These are phyloP conservation scores for sheep (Ovis aries) DNA, from an alignment of 2,113 vertebrate species.

Conservation along the genomic window ARS-UI_Ramb_v3.0 NC_056080.1:5276501-5277000, in stretches of 20 bases:
- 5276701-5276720: not conserved
- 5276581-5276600: no score
- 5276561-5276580: accelerated
- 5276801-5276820: not conserved
- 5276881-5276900: accelerated
- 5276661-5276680: not conserved
- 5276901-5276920: not conserved
- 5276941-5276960: not conserved
- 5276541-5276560: not conserved
- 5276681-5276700: not conserved
- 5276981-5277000: no score
- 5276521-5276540: no score
- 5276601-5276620: not conserved
- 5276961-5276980: no score
- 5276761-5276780: no score
- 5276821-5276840: not conserved
- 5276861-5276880: not conserved
- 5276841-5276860: not conserved
- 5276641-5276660: not conserved
- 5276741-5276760: not conserved
- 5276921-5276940: not conserved
- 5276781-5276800: not conserved
- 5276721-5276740: not conserved
- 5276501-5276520: not conserved
- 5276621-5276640: not conserved